Evolutionary conservation across 2,888 invertebrate genomes (phyloP).

Genomic region (Rhagonycha fulva): DNA sequence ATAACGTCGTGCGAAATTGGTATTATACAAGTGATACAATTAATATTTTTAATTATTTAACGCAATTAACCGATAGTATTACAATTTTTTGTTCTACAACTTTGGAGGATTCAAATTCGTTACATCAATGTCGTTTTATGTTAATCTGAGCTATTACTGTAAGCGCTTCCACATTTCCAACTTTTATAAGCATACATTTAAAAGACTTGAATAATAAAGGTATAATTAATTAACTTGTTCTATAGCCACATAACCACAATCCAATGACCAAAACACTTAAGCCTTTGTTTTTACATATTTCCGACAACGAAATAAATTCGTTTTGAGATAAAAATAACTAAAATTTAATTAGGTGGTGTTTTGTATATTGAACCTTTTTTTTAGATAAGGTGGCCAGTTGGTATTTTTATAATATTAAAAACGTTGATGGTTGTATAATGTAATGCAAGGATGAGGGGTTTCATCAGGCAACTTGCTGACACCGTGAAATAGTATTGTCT

Average conservation of each 20-base stretch:
- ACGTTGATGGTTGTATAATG: not conserved
- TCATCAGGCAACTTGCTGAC: slow-evolving; percentile 44
- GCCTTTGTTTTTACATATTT: slow-evolving; percentile 16
- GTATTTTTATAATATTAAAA: not conserved
- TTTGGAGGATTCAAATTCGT: not conserved
- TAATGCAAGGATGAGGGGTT: slow-evolving; percentile 10
- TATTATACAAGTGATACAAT: not conserved
- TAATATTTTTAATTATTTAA: not conserved
- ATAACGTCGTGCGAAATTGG: not conserved
- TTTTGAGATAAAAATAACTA: not conserved
- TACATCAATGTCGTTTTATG: slow-evolving; percentile 1
- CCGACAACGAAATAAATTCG: not conserved
- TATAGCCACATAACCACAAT: slow-evolving; percentile 17
- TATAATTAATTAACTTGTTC: slow-evolving; percentile 30
- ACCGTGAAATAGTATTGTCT: slow-evolving; percentile 58
- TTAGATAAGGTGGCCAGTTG: not conserved
- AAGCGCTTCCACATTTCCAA: slow-evolving; percentile 17
- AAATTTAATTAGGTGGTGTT: not conserved
- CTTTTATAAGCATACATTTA: not conserved
- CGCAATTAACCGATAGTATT: not conserved
- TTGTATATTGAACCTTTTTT: not conserved
- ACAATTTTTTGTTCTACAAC: not conserved
- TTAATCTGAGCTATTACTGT: slow-evolving; percentile 3
- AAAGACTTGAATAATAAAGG: slow-evolving; percentile 10
- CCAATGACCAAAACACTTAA: slow-evolving; percentile 19